Conservation (phyloP, 2,113 vertebrate genomes). For the Cyprinodon variegatus region DNA sequence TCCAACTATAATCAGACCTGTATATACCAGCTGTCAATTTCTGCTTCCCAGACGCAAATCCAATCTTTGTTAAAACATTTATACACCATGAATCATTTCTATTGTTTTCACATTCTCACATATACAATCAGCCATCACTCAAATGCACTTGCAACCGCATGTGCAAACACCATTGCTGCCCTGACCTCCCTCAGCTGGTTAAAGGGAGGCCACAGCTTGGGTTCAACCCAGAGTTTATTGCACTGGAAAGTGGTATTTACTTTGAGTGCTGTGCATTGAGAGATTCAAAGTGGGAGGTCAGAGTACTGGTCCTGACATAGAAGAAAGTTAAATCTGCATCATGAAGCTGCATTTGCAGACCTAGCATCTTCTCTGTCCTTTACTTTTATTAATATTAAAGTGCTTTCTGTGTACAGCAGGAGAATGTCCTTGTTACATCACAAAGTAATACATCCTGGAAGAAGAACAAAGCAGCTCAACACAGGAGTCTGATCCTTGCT, state of each 20-base stretch:
- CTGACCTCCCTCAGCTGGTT: conserved; percentile 61
- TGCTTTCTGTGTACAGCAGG: conserved; percentile 24
- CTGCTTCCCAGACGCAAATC: conserved; percentile 27
- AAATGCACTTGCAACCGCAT: conserved; percentile 53
- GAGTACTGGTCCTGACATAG: conserved; percentile 26
- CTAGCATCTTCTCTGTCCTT: conserved; percentile 19
- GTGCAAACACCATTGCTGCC: conserved; percentile 62
- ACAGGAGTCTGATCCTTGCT: conserved; percentile 32
- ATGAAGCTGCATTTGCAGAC: conserved; percentile 10
- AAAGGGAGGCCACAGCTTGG: conserved; percentile 65
- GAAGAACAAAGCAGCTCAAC: conserved; percentile 36
- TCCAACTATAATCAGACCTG: conserved; percentile 42
- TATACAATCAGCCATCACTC: conserved; percentile 35
- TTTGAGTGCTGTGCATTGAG: conserved; percentile 57
- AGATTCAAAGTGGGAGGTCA: conserved; percentile 65
- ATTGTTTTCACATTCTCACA: conserved; percentile 58
- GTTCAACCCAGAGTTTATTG: conserved; percentile 49
- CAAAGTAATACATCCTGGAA: conserved; percentile 27
- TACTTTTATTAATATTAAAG: conserved; percentile 1
- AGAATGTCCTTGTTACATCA: conserved; percentile 33
- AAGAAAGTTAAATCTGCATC: conserved; percentile 24
- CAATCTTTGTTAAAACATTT: conserved; percentile 36
- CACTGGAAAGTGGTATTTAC: conserved; percentile 59
- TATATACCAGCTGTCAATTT: conserved; percentile 41
- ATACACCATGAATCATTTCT: conserved; percentile 29